A percentile compares a stretch with the other conserved stretches of the same genome.
phyloP scores from a whole-genome alignment of 1,140 invertebrate genomes.

The Drosophila lowei region DNA sequence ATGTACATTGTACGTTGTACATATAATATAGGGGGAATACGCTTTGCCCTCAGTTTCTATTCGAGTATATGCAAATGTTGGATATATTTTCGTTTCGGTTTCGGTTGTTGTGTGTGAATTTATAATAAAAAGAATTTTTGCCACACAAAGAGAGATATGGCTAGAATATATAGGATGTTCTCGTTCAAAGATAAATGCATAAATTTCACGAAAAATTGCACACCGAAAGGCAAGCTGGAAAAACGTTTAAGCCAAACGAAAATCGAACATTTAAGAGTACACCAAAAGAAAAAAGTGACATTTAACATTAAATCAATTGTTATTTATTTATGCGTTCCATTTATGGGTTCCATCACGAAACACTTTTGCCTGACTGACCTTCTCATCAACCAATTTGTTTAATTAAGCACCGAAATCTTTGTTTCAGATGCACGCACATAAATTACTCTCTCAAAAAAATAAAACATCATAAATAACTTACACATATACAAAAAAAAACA shows the following conservation, averaged over 20 bases:
- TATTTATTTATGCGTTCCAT: conserved; percentile 22
- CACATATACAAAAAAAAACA: neutral
- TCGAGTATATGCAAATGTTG: conserved; percentile 42
- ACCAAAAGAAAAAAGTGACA: neutral
- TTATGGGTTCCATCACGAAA: conserved; percentile 16
- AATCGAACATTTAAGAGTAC: neutral
- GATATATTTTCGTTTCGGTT: conserved; percentile 30
- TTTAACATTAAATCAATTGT: conserved; percentile 9
- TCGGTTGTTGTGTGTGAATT: conserved; percentile 37
- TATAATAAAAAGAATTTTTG: conserved; percentile 47
- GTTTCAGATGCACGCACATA: conserved; percentile 49
- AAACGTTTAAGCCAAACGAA: conserved; percentile 16
- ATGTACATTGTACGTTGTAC: conserved; percentile 17
- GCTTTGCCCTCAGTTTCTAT: conserved; percentile 14
- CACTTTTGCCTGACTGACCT: neutral
- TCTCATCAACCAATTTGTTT: neutral
- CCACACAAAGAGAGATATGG: conserved; percentile 24
- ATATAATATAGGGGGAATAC: no score
- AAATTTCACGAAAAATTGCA: conserved; percentile 35
- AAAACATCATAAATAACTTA: conserved; percentile 14
- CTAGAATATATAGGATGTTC: no score
- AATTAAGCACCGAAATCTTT: conserved; percentile 35
- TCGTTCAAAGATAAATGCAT: conserved; percentile 16
- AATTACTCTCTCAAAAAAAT: conserved; percentile 10
- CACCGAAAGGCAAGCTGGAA: neutral